Conservation (phyloP, 2,113 vertebrate genomes). For the Rhynchopsitta pachyrhyncha region DNA sequence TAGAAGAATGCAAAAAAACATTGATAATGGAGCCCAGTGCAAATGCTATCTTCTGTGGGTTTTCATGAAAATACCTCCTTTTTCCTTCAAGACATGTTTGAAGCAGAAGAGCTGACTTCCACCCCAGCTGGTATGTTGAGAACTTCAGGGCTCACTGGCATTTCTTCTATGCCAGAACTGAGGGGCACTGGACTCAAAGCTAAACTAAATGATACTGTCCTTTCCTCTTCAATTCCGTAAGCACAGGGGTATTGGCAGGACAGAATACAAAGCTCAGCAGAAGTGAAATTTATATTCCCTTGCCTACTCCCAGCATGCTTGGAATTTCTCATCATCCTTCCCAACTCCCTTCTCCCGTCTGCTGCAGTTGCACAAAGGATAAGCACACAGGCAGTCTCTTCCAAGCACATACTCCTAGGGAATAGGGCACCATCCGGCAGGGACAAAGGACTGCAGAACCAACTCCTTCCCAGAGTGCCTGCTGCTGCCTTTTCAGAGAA, state of each 20-base stretch:
- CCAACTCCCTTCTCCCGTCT: background rate
- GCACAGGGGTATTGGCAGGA: background rate
- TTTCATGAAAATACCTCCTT: background rate
- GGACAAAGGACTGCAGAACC: background rate
- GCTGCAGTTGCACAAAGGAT: background rate
- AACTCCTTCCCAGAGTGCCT: background rate
- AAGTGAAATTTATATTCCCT: background rate
- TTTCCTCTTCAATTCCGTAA: background rate
- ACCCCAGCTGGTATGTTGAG: background rate
- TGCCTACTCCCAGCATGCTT: background rate
- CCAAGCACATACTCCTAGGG: background rate
- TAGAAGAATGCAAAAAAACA: background rate
- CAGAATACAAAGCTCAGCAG: background rate
- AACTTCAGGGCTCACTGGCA: background rate
- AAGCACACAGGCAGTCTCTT: background rate
- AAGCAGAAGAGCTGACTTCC: background rate
- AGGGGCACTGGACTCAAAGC: background rate
- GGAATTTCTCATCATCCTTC: background rate
- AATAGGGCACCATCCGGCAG: fast-evolving
- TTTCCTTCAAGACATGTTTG: background rate
- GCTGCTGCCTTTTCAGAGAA: background rate
- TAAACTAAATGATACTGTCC: background rate
- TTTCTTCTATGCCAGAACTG: background rate
- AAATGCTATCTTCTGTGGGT: background rate
- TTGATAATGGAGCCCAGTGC: background rate